Conservation (phyloP, 2,888 invertebrate genomes). For the Notocelia uddmanniana region DNA sequence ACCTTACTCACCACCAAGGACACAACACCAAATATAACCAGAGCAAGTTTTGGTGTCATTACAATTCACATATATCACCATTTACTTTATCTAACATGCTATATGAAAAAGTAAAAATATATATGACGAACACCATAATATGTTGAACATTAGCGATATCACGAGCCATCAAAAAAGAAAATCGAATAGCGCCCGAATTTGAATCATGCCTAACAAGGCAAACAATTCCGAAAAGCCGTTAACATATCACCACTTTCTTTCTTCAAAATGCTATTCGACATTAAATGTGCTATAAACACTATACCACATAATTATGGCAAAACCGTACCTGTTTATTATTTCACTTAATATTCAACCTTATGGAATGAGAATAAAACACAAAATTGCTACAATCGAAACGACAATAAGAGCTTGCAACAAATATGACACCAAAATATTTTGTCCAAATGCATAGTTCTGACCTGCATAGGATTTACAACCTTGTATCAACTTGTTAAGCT, state of each 20-base stretch:
- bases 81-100: too few species aligned
- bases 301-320: background rate
- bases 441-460: slow-evolving; percentile 12
- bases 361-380: background rate
- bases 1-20: too few species aligned
- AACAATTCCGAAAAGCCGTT: slow-evolving; percentile 19
- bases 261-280: slow-evolving; percentile 24
- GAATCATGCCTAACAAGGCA: slow-evolving; percentile 8
- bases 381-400: background rate
- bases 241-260: slow-evolving; percentile 20
- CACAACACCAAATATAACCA: too few species aligned
- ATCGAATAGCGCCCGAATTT: background rate
- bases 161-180: background rate
- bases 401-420: slow-evolving; percentile 5
- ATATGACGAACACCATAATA: too few species aligned
- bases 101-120: too few species aligned
- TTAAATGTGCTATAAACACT: slow-evolving; percentile 36
- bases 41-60: too few species aligned
- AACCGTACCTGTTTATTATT: background rate
- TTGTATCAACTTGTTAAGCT: background rate
- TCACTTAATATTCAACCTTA: background rate
- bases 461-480: background rate
- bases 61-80: too few species aligned
- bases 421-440: slow-evolving; percentile 12
- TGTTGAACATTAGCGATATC: too few species aligned